phyloP scores from a whole-genome alignment of 64 coral and sea anemone species.

The Cladopsammia gracilis region DNA sequence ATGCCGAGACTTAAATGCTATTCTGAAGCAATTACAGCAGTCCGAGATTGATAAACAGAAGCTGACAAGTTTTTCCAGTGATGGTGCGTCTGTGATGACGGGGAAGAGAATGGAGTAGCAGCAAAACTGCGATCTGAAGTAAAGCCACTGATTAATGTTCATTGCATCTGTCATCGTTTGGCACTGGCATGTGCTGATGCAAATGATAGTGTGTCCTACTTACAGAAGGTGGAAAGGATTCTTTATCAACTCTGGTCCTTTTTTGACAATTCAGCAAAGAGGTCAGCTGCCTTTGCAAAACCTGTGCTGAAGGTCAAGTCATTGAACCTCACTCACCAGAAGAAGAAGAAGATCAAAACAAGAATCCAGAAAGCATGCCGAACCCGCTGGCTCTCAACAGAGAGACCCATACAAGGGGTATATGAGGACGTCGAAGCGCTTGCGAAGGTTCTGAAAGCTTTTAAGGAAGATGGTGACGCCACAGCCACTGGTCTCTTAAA shows the following conservation, averaged over 20 bases:
- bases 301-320: conserved; percentile 4
- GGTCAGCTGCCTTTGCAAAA: conserved; percentile 50
- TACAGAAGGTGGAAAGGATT: conserved; percentile 30
- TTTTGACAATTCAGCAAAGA: conserved; percentile 47
- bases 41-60: conserved; percentile 29
- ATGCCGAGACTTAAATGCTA: conserved; percentile 44
- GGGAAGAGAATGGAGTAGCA: conserved; percentile 45
- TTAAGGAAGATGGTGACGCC: conserved; percentile 56
- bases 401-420: conserved; percentile 44
- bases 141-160: conserved; percentile 11
- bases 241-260: conserved; percentile 20
- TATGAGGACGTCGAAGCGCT: conserved; percentile 40
- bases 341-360: conserved; percentile 26
- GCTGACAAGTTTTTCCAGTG: conserved; percentile 68
- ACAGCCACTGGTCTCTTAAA: conserved; percentile 34
- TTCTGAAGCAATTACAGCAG: conserved; percentile 26
- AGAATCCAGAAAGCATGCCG: conserved; percentile 42
- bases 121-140: conserved; percentile 21
- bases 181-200: conserved; percentile 63
- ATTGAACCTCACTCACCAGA: not conserved
- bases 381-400: conserved; percentile 31
- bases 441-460: not conserved
- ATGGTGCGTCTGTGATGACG: conserved; percentile 62
- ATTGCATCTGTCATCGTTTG: conserved; percentile 57
- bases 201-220: not conserved